phyloP scores from a whole-genome alignment of 2,888 invertebrate species.

The Odontomyia ornata region DNA sequence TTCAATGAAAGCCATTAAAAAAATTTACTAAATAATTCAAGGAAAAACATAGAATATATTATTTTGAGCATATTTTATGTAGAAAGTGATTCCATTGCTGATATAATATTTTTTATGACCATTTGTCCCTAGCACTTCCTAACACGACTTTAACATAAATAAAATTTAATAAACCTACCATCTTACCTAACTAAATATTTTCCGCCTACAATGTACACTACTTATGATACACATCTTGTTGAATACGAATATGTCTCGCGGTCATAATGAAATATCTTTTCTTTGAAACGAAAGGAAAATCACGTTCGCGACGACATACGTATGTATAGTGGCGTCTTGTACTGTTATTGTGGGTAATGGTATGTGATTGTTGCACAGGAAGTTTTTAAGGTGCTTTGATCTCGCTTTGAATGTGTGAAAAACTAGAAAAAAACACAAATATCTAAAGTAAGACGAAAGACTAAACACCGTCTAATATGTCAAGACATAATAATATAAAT shows the following conservation, averaged over 20 bases:
- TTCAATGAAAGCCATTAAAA: too few species aligned
- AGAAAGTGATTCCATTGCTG: too few species aligned
- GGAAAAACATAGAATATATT: too few species aligned
- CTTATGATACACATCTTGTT: slow-evolving; percentile 7
- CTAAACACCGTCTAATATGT: slow-evolving; percentile 32
- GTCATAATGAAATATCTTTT: slow-evolving; percentile 19
- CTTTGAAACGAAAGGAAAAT: slow-evolving; percentile 42
- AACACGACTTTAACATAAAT: too few species aligned
- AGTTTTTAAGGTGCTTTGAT: slow-evolving; percentile 32
- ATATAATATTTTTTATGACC: too few species aligned
- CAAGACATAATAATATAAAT: slow-evolving; percentile 17
- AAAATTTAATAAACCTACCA: too few species aligned
- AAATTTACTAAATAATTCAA: too few species aligned
- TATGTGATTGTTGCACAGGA: slow-evolving; percentile 32
- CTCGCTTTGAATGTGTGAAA: slow-evolving; percentile 31
- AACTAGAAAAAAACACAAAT: neutral
- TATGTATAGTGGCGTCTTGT: neutral
- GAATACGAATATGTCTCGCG: neutral
- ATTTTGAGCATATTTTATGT: too few species aligned
- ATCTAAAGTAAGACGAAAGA: neutral
- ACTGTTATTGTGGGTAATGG: neutral
- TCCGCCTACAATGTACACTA: too few species aligned
- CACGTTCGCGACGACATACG: slow-evolving; percentile 31
- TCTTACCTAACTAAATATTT: too few species aligned
- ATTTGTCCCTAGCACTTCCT: too few species aligned